phyloP scores from a whole-genome alignment of 1,140 invertebrate species.

The Pachypeltis micranthus region DNA sequence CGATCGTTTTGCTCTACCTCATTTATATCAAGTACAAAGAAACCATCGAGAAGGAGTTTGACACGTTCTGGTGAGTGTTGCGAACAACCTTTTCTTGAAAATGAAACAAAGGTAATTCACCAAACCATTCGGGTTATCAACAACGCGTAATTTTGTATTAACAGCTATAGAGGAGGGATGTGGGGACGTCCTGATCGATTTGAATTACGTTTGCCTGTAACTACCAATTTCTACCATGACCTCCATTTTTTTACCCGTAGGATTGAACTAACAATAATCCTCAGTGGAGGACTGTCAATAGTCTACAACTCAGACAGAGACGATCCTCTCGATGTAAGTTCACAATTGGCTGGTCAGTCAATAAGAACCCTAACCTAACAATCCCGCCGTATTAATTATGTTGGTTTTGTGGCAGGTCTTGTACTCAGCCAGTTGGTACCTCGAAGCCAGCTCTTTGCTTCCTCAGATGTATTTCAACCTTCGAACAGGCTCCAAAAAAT shows the following conservation, averaged over 20 bases:
- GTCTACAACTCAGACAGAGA: neutral
- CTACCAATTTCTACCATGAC: no score
- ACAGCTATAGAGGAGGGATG: no score
- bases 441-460: neutral
- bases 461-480: neutral
- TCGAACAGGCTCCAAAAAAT: neutral
- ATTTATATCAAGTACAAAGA: neutral
- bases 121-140: no score
- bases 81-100: neutral
- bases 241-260: neutral
- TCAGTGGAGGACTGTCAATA: neutral
- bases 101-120: neutral
- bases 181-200: no score
- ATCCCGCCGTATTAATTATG: no score
- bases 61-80: neutral
- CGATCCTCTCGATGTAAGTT: neutral
- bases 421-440: neutral
- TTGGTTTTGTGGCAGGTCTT: neutral
- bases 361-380: no score
- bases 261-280: neutral
- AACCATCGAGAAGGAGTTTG: neutral
- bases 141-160: no score
- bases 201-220: no score
- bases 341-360: no score
- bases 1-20: neutral